A percentile compares a stretch with the other conserved stretches of the same genome.
Conservation (phyloP, 2,888 invertebrate species). For the Ennomos fuscantarius region DNA sequence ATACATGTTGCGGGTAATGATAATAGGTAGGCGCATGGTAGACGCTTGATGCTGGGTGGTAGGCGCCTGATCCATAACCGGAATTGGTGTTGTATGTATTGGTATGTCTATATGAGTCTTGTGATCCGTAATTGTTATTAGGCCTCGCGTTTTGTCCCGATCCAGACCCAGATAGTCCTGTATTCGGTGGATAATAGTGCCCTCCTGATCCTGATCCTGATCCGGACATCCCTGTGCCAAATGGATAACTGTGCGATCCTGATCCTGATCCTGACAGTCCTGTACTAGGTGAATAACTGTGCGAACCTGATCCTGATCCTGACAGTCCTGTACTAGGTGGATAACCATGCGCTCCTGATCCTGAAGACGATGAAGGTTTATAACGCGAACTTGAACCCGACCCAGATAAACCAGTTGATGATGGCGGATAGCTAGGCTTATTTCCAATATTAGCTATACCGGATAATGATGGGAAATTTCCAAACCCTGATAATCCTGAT, state of each 20-base stretch:
- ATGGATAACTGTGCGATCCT: constrained; percentile 11
- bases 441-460: too few species aligned
- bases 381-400: constrained; percentile 17
- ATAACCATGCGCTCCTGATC: constrained; percentile 15
- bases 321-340: constrained; percentile 3
- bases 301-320: constrained; percentile 35
- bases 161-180: constrained; percentile 32
- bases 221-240: constrained; percentile 5
- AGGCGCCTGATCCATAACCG: constrained; percentile 29
- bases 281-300: constrained; percentile 32
- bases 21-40: constrained; percentile 50
- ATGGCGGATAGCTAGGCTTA: constrained; percentile 12
- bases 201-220: constrained; percentile 34
- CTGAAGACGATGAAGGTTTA: constrained; percentile 31
- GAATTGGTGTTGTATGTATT: constrained; percentile 39
- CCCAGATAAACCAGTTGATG: constrained; percentile 40
- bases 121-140: constrained; percentile 20
- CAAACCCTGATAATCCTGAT: constrained; percentile 36
- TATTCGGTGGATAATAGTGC: constrained; percentile 22
- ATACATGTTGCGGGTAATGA: constrained; percentile 67
- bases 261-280: constrained; percentile 24
- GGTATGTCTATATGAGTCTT: constrained; percentile 33
- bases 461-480: constrained; percentile 1
- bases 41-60: constrained; percentile 26
- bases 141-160: constrained; percentile 18